Base-by-base conservation (phyloP, 2,888 invertebrate genomes). In the Troides oblongomaculatus region DNA sequence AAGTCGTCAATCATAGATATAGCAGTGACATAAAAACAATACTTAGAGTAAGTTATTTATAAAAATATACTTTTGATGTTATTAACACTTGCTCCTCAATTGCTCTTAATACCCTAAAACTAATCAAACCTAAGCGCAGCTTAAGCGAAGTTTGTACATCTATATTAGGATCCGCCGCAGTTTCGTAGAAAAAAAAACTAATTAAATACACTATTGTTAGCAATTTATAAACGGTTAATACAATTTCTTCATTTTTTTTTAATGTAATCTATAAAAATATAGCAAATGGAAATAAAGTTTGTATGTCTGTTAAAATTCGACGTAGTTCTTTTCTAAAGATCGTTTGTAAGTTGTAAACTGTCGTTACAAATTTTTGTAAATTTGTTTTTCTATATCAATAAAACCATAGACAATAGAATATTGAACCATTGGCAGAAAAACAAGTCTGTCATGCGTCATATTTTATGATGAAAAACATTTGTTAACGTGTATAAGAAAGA, bases 1-100 rank as follows among this genome's bases (percentile, higher is more conserved):
- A 43, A 56, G 69, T 74, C 73, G 72, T 71, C 66, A 71, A 70
- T 43, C 67, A 73, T 75, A 72, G 73, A 72, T 64, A 72, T 74
- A 73, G 72, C 74, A 75, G 72, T 72, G 75, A 69, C 74, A 53
- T 74, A 75, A 78, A 77, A 79, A 79, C 74, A 78, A 76, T 76
- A 70, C 64, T 69, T 61, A 72, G 23, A 14, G 75, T 80, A 77
- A 77, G 73, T 72, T 66, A 72, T 72, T 77, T 79, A 78, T 72
- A 79, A 79, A 80, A 83, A 82, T 79, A 83, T 79, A 77, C 69
- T 77, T 78, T 79, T 72, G 75, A 77, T 76, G 74, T 72, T 71
- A 57, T 39, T 46, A 60, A 65, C 36, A 66, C 50, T 62, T 46
- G 46, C 60, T 61, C 65, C 46, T 62, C 30, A 62, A 39, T 60